Base-by-base conservation (phyloP, 1,140 invertebrate genomes). In the Eriocheir sinensis region DNA sequence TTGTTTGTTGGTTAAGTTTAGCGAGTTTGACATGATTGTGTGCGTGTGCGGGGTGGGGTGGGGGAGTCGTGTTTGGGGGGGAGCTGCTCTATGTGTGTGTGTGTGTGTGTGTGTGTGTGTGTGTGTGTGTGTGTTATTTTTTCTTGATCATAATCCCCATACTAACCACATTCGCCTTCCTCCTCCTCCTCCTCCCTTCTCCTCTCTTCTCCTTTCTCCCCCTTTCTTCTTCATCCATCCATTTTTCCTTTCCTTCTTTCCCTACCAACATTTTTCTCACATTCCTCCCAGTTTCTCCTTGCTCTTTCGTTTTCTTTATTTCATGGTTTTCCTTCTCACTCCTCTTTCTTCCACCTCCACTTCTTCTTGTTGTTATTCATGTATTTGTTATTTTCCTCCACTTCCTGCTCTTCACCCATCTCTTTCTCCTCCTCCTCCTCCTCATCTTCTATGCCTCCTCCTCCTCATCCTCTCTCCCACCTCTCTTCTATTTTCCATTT, bases 61-160 rank as follows among this genome's bases (percentile, higher is more conserved):
- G 53, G 12, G 53, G 53, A 12, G 27, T 72, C 27, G 53, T 72
- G 12, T 12, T 72, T 72, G 27, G 12, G 12, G 12, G 53, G 53
- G 27, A 12, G 53, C 27, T n/a, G n/a, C n/a, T n/a, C n/a, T n/a
- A n/a, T n/a, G n/a, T n/a, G n/a, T n/a, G n/a, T 85, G 32, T 1
- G 30, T 21, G 83, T 85, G n/a, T 85, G 34, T 36, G n/a, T 85
- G 83, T 27, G n/a, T 85, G n/a, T 36, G 83, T 85, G n/a, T 12
- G n/a, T 85, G 34, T 85, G 81, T 85, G 81, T 27, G 85, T 21
- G 17, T 86, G n/a, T 86, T 21, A 32, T 30, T 86, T 21, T 8
- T 4, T 85, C 27, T 86, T 86, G 3, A 3, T 32, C 2, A 6
- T 32, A 3, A 36, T 32, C 38, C 2, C 0, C 15, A 36, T 86